Conservation (phyloP, 2,797 vertebrate genomes). For the Dicrostonyx torquatus region DNA sequence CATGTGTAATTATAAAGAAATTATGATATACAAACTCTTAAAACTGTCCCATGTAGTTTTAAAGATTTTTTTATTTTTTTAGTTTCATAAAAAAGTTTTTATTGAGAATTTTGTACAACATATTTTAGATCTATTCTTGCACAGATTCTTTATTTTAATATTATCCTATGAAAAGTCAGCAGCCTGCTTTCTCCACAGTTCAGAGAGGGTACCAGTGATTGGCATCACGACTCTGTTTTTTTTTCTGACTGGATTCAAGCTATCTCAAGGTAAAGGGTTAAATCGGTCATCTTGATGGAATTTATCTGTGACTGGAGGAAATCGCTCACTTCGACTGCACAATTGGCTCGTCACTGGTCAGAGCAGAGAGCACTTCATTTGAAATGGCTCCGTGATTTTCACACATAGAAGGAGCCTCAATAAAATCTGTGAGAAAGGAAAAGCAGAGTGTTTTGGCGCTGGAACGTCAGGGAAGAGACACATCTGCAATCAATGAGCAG, state of each 20-base stretch:
- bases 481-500: slow-evolving; percentile 77
- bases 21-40: background rate
- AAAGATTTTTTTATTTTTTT: background rate
- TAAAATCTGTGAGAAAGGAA: slow-evolving; percentile 67
- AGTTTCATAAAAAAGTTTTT: background rate
- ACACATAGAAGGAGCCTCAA: slow-evolving; percentile 57
- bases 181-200: background rate
- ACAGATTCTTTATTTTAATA: slow-evolving; percentile 10
- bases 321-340: slow-evolving; percentile 15
- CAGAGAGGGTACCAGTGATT: background rate
- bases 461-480: slow-evolving; percentile 26
- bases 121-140: background rate
- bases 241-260: background rate
- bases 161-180: background rate
- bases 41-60: slow-evolving; percentile 38
- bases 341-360: slow-evolving; percentile 53
- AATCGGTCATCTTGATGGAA: slow-evolving; percentile 43
- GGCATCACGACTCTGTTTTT: background rate
- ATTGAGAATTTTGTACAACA: background rate
- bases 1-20: slow-evolving; percentile 18
- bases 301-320: slow-evolving; percentile 35
- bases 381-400: slow-evolving; percentile 72
- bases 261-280: background rate
- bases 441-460: slow-evolving; percentile 43
- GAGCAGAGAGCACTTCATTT: slow-evolving; percentile 64